Evolutionary conservation across 2,113 vertebrate species (phyloP), one percentile per base, ranked within the genome.

Genomic region (Osmerus eperlanus): DNA sequence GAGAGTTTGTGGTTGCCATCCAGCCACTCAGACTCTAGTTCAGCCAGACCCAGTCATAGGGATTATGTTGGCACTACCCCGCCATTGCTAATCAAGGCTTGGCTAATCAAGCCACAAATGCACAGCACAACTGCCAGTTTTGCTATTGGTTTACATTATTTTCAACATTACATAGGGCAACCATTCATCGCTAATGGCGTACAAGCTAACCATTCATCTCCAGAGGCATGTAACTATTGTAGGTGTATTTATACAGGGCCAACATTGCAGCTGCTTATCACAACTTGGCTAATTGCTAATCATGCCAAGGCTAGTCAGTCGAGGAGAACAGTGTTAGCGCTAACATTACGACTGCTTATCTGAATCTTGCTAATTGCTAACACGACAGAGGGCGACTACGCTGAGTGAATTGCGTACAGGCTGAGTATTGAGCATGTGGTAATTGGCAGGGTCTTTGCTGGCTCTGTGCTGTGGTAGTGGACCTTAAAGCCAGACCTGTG

Each of bases 391-490:
- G 70, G 67, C 68, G 51, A 55, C 52, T 47, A 23, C 70, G 29
- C 32, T 64, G 73, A 32, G 61, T 36, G 51, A 51, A 60, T 41
- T 59, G 21, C 60, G 47, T 2, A 73, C 76, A 81, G 65, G 70
- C 74, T 76, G 66, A 82, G 77, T 74, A 79, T 85, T 85, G 67
- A 82, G 61, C 55, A 65, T 82, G 79, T 8, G 7, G 36, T 78
- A 81, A 87, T 83, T 82, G 80, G 80, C 70, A 72, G 65, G 2
- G 25, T 68, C 67, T 85, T 84, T 76, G 81, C 65, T 81, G 83
- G 84, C 80, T 74, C 76, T 77, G 76, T 85, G 70, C 83, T 82
- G 28, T 74, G 73, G 71, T 76, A 81, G 81, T 80, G 80, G 78
- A 87, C 83, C 87, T 85, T 87, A 73, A 86, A 89, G 78, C 64